Conservation (phyloP, 2,797 vertebrate species). For the Rhyacichthys aspro region DNA sequence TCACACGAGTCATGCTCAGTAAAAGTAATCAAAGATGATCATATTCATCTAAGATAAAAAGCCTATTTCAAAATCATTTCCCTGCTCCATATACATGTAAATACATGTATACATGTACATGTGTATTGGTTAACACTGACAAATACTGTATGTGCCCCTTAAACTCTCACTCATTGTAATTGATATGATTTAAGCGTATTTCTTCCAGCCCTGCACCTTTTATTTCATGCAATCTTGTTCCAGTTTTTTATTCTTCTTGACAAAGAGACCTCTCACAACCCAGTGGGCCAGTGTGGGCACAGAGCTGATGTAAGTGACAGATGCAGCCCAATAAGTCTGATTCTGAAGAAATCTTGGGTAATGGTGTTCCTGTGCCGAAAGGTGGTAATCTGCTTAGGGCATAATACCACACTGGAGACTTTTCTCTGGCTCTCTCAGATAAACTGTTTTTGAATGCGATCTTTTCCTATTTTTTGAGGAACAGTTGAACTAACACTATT, state of each 20-base stretch:
- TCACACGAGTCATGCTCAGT: slow-evolving; percentile 27
- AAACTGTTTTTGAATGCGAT: slow-evolving; percentile 10
- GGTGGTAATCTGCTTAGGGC: slow-evolving; percentile 8
- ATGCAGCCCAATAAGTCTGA: slow-evolving; percentile 21
- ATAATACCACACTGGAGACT: background rate
- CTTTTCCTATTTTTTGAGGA: background rate
- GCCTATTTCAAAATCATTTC: background rate
- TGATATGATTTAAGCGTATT: too few relatives aligned
- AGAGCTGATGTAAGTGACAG: slow-evolving; percentile 20
- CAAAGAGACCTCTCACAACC: slow-evolving; percentile 18
- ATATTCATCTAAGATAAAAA: slow-evolving; percentile 9
- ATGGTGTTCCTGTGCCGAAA: slow-evolving; percentile 4
- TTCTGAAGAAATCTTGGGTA: slow-evolving; percentile 16
- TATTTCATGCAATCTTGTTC: background rate
- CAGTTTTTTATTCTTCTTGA: slow-evolving; percentile 1
- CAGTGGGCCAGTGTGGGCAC: slow-evolving; percentile 9
- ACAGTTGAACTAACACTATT: background rate
- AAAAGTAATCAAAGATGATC: background rate
- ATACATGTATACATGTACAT: too few relatives aligned
- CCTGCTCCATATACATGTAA: slow-evolving; percentile 3
- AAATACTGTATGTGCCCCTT: too few relatives aligned
- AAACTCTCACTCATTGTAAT: too few relatives aligned
- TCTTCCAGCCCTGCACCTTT: background rate
- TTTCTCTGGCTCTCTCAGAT: slow-evolving; percentile 6
- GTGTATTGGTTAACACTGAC: too few relatives aligned